phyloP scores from a whole-genome alignment of 2,888 invertebrate species.

The Epirrhoe tristata region DNA sequence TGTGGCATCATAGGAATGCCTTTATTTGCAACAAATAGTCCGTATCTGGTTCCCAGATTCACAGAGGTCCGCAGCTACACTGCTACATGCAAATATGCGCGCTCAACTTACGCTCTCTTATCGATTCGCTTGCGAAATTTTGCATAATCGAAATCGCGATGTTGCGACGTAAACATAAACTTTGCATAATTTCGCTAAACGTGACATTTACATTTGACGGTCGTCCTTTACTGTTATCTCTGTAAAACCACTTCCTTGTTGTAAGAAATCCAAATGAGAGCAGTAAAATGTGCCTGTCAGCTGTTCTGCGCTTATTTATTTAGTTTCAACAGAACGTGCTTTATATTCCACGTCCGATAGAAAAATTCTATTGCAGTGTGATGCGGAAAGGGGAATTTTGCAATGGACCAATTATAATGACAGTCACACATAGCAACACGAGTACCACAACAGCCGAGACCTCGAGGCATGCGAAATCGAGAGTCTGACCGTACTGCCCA shows the following conservation, averaged over 20 bases:
- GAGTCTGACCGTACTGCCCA: slow-evolving; percentile 57
- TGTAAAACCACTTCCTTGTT: slow-evolving; percentile 30
- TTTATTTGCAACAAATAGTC: slow-evolving; percentile 50
- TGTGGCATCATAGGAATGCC: slow-evolving; percentile 51
- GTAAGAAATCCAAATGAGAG: slow-evolving; percentile 12
- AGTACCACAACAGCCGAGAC: slow-evolving; percentile 48
- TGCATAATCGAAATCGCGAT: slow-evolving; percentile 48
- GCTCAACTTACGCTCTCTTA: slow-evolving; percentile 40
- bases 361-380: slow-evolving; percentile 16
- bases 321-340: slow-evolving; percentile 19
- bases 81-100: slow-evolving; percentile 47
- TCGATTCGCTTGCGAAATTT: slow-evolving; percentile 50
- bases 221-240: slow-evolving; percentile 11
- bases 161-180: slow-evolving; percentile 51
- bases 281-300: slow-evolving; percentile 8
- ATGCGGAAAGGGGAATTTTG: slow-evolving; percentile 43
- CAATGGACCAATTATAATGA: slow-evolving; percentile 48
- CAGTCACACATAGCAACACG: slow-evolving; percentile 39
- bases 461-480: slow-evolving; percentile 70
- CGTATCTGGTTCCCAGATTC: slow-evolving; percentile 42
- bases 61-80: slow-evolving; percentile 33
- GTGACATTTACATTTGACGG: slow-evolving; percentile 52
- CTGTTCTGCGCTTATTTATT: slow-evolving; percentile 26
- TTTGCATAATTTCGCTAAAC: slow-evolving; percentile 52
- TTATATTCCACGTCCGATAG: slow-evolving; percentile 12